phyloP scores from a whole-genome alignment of 2,797 vertebrate species.

The Amblyraja radiata region DNA sequence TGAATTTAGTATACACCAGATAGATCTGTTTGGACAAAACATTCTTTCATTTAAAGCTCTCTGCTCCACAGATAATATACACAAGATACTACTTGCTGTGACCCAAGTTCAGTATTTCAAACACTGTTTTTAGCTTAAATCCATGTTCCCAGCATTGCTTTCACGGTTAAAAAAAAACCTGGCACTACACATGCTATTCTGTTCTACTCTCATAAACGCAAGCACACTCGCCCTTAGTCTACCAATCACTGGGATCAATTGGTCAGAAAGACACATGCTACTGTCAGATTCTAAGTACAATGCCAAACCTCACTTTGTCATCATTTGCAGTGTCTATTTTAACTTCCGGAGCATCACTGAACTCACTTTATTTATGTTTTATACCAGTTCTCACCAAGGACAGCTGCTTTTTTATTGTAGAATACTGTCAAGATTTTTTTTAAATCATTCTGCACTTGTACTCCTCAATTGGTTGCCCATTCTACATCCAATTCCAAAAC shows the following conservation, averaged over 20 bases:
- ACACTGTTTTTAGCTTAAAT: background rate
- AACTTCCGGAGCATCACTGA: background rate
- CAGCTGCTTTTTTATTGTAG: background rate
- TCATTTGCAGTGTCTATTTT: background rate
- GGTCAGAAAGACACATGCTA: background rate
- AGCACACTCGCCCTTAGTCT: background rate
- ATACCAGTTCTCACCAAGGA: background rate
- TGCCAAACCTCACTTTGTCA: background rate
- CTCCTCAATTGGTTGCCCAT: background rate
- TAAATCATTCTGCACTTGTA: background rate
- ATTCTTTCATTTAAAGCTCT: background rate
- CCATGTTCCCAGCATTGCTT: background rate
- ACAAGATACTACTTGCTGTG: background rate
- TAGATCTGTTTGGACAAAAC: background rate
- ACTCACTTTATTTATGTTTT: background rate
- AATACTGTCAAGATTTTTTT: no score
- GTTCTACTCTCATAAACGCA: background rate
- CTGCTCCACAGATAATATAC: background rate
- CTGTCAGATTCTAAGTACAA: background rate
- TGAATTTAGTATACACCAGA: background rate
- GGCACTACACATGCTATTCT: background rate
- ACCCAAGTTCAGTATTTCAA: background rate
- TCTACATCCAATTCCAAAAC: background rate
- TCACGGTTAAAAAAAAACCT: background rate
- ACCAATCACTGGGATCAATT: background rate